Conservation (phyloP, 2,113 vertebrate species). For the Oryzias woworae region DNA sequence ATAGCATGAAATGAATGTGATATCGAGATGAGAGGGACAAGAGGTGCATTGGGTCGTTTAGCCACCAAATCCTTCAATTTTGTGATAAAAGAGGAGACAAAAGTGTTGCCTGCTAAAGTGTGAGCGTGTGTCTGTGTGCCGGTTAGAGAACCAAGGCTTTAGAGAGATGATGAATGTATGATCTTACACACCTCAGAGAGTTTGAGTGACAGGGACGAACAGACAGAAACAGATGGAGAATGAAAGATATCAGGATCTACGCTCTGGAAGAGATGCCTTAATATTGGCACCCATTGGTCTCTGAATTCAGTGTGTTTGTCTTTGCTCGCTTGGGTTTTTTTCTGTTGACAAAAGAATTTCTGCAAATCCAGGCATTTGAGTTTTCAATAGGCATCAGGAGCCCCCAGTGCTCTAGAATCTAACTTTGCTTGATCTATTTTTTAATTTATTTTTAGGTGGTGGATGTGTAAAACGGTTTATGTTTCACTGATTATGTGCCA, state of each 20-base stretch:
- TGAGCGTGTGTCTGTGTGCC: constrained; percentile 9
- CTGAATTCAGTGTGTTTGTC: constrained; percentile 41
- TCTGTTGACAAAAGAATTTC: constrained; percentile 57
- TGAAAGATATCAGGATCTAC: constrained; percentile 55
- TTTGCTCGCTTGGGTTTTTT: constrained; percentile 37
- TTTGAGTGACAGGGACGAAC: constrained; percentile 62
- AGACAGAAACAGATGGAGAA: constrained; percentile 47
- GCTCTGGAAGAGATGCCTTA: constrained; percentile 60
- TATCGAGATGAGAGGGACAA: constrained; percentile 67
- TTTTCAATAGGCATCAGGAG: constrained; percentile 41
- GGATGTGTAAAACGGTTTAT: constrained; percentile 23
- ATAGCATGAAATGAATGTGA: constrained; percentile 71
- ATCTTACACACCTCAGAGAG: constrained; percentile 65
- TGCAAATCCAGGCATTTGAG: constrained; percentile 44
- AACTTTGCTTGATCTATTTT: constrained; percentile 22
- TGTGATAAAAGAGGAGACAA: constrained; percentile 59
- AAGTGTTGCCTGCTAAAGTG: constrained; percentile 42
- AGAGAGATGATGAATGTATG: constrained; percentile 63
- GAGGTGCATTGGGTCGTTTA: constrained; percentile 63
- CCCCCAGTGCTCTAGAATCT: constrained; percentile 20
- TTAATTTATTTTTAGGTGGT: constrained; percentile 21
- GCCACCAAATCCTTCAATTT: constrained; percentile 66
- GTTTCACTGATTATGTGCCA: constrained; percentile 54
- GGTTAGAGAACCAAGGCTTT: constrained; percentile 33
- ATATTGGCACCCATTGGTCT: constrained; percentile 34